A percentile compares a stretch with the other conserved stretches of the same genome.
These are phyloP conservation scores for Balearica regulorum DNA, from an alignment of 2,797 vertebrate species.

Conservation along the genomic window DNA sequence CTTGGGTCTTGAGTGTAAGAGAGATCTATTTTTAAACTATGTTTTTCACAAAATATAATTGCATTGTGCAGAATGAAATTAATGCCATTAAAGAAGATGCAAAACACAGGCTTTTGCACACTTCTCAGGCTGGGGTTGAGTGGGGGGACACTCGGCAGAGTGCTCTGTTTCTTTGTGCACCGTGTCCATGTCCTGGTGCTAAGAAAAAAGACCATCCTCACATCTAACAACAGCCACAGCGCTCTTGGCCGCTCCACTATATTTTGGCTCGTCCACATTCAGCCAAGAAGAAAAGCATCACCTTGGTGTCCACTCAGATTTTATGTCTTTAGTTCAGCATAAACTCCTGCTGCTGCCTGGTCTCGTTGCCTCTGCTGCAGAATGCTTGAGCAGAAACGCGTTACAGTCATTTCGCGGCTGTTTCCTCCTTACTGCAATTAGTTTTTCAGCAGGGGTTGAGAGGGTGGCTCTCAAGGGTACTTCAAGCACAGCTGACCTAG, in stretches of 20 bases:
- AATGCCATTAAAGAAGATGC: background rate
- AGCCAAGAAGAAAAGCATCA: background rate
- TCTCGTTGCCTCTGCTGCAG: background rate
- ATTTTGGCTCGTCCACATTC: background rate
- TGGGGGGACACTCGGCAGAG: accelerated
- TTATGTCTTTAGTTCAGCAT: background rate
- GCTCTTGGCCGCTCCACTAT: background rate
- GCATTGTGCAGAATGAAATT: background rate
- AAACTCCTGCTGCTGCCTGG: background rate
- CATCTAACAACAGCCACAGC: background rate
- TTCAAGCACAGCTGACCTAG: background rate
- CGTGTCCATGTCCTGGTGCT: background rate
- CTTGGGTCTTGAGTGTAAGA: background rate
- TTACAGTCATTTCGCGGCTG: background rate
- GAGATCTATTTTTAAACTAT: background rate
- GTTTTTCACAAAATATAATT: background rate
- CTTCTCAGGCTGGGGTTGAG: background rate
- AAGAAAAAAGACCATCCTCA: background rate
- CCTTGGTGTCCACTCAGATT: background rate
- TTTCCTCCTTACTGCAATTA: background rate
- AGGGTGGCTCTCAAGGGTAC: background rate
- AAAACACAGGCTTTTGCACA: background rate
- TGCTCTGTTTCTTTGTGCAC: background rate
- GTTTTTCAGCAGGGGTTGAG: background rate
- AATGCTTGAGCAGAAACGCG: background rate